Evolutionary conservation across 2,888 invertebrate species (phyloP).

Genomic region (Diaperis boleti): DNA sequence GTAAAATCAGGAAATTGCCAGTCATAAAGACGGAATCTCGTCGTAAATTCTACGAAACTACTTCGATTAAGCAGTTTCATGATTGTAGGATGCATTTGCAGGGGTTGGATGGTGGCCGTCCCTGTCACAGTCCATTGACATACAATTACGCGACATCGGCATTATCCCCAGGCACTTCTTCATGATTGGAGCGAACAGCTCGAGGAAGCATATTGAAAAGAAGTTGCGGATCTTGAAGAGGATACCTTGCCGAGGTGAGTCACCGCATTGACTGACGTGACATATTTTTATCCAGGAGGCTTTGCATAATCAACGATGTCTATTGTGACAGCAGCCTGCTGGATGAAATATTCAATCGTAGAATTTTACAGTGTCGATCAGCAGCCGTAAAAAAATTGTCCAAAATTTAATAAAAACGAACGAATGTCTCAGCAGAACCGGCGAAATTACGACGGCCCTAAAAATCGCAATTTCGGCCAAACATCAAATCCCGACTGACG

Average conservation of each 20-base stretch:
- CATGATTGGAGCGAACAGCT: conserved; percentile 64
- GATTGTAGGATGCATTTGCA: conserved; percentile 55
- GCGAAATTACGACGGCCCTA: no score
- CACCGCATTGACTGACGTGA: background rate
- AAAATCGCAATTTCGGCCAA: no score
- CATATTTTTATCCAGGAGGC: no score
- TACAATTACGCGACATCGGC: conserved; percentile 67
- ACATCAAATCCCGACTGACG: no score
- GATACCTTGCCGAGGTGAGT: conserved; percentile 68
- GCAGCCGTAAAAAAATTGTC: no score
- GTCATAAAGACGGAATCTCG: conserved; percentile 19
- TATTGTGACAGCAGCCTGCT: no score
- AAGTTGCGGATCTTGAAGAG: conserved; percentile 65
- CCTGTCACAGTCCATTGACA: conserved; percentile 68
- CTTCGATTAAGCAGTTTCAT: conserved; percentile 31
- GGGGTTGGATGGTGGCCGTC: conserved; percentile 71
- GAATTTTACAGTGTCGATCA: no score
- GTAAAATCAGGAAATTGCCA: conserved; percentile 15
- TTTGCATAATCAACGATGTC: no score
- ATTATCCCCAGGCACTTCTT: conserved; percentile 69
- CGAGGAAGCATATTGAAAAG: conserved; percentile 63
- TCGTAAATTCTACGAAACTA: conserved; percentile 21
- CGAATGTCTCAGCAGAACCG: no score
- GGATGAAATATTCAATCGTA: no score
- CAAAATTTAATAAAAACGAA: no score